Percentiles rank a stretch among this genome's conserved stretches.
phyloP scores from a whole-genome alignment of 1,140 invertebrate species.

The Babylonia areolata region DNA sequence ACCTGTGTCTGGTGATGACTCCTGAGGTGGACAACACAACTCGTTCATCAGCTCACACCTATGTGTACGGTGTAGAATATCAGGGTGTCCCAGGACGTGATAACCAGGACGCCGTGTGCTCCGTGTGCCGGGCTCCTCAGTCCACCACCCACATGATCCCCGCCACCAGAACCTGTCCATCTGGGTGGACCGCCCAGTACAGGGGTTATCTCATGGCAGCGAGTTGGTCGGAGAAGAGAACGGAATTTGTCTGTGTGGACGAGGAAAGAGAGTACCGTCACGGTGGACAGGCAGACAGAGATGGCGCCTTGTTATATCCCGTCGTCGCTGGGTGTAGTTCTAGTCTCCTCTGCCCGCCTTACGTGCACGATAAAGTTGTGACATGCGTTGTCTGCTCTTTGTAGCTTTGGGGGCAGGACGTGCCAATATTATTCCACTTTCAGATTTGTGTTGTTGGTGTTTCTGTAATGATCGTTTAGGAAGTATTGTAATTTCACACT shows the following conservation, averaged over 20 bases:
- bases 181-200: slow-evolving; percentile 50
- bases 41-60: background rate
- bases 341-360: slow-evolving; percentile 55
- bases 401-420: too few species aligned
- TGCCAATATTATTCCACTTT: too few species aligned
- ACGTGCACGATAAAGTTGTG: slow-evolving; percentile 40
- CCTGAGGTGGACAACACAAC: too few species aligned
- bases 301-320: slow-evolving; percentile 50
- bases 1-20: too few species aligned
- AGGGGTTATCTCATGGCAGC: slow-evolving; percentile 47
- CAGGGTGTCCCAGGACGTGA: slow-evolving; percentile 14
- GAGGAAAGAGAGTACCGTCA: slow-evolving; percentile 26
- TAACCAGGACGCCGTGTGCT: slow-evolving; percentile 44
- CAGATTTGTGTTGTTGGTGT: too few species aligned
- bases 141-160: slow-evolving; percentile 48
- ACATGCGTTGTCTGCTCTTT: slow-evolving; percentile 60
- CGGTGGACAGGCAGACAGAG: background rate
- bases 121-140: slow-evolving; percentile 39
- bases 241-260: slow-evolving; percentile 55
- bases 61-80: slow-evolving; percentile 48
- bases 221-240: background rate
- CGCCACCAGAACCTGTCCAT: slow-evolving; percentile 38
- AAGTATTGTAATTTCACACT: too few species aligned
- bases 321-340: slow-evolving; percentile 47
- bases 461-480: too few species aligned